These are phyloP conservation scores for Drosophila repleta DNA, from an alignment of 1,140 invertebrate species.

Conservation along the genomic window DNA sequence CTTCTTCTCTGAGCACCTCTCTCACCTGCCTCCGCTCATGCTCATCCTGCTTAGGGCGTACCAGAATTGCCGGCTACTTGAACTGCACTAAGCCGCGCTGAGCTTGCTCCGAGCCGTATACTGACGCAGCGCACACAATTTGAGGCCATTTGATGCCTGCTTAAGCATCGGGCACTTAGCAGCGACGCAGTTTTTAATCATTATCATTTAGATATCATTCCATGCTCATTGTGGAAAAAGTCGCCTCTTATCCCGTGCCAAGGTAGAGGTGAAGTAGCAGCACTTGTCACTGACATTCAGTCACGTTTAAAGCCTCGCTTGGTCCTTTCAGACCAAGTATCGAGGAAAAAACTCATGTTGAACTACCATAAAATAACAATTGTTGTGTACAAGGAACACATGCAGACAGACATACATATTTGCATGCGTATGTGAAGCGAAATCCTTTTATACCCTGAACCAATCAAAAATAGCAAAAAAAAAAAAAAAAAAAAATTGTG, in stretches of 20 bases:
- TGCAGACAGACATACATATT: no score
- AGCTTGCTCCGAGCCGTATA: slow-evolving; percentile 9
- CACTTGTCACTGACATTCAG: slow-evolving; percentile 60
- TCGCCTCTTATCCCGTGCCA: slow-evolving; percentile 21
- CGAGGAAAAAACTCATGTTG: slow-evolving; percentile 26
- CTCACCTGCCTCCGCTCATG: not conserved
- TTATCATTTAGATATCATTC: slow-evolving; percentile 25
- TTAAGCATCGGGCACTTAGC: slow-evolving; percentile 24
- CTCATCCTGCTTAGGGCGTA: not conserved
- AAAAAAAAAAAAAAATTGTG: no score
- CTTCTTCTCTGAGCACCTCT: slow-evolving; percentile 15
- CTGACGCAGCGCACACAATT: slow-evolving; percentile 54
- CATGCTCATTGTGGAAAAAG: slow-evolving; percentile 23
- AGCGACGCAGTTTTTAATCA: slow-evolving; percentile 5
- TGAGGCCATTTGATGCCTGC: slow-evolving; percentile 63
- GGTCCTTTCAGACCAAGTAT: not conserved
- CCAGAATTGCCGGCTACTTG: slow-evolving; percentile 48
- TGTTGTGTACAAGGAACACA: slow-evolving; percentile 12
- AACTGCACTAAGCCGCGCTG: slow-evolving; percentile 56
- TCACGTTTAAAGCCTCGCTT: slow-evolving; percentile 25
- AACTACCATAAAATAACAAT: slow-evolving; percentile 14
- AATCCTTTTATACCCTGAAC: not conserved
- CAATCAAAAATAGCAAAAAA: no score
- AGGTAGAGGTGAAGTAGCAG: slow-evolving; percentile 59
- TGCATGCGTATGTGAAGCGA: slow-evolving; percentile 10